A percentile compares a stretch with the other conserved stretches of the same genome.
Evolutionary conservation across 2,888 invertebrate genomes (phyloP).

Genomic region (Thecophora atra): DNA sequence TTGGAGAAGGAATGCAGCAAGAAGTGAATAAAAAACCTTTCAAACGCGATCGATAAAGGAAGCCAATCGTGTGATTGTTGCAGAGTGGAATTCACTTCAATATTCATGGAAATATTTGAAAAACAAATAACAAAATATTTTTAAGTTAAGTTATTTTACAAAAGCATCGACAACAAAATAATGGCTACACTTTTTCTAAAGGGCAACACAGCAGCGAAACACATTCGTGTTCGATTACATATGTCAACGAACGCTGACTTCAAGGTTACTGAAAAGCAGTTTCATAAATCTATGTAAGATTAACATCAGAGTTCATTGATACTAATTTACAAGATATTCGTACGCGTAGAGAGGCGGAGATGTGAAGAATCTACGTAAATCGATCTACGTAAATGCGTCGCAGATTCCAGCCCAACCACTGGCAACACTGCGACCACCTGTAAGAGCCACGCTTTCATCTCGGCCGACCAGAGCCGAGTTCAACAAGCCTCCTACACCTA

Average conservation of each 20-base stretch:
- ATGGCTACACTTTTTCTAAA: neutral
- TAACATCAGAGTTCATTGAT: slow-evolving; percentile 38
- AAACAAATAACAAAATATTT: neutral
- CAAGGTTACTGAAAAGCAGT: slow-evolving; percentile 27
- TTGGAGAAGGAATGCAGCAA: slow-evolving; percentile 21
- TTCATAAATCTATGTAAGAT: slow-evolving; percentile 16
- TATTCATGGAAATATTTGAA: neutral
- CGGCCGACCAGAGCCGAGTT: slow-evolving; percentile 22
- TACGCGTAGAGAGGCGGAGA: neutral
- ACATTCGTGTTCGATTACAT: slow-evolving; percentile 11
- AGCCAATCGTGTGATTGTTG: neutral
- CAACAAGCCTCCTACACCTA: neutral
- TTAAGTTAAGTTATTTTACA: too few species aligned
- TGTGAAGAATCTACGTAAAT: neutral
- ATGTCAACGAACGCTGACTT: slow-evolving; percentile 24
- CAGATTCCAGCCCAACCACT: neutral
- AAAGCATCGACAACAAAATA: neutral
- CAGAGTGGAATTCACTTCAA: neutral
- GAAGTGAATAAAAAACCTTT: neutral
- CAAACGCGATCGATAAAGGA: neutral
- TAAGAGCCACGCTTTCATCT: slow-evolving; percentile 17
- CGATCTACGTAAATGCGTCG: neutral
- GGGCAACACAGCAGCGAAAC: neutral
- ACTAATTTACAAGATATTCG: slow-evolving; percentile 16
- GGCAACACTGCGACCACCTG: neutral